phyloP scores from a whole-genome alignment of 2,797 vertebrate species.

The Salmo trutta region DNA sequence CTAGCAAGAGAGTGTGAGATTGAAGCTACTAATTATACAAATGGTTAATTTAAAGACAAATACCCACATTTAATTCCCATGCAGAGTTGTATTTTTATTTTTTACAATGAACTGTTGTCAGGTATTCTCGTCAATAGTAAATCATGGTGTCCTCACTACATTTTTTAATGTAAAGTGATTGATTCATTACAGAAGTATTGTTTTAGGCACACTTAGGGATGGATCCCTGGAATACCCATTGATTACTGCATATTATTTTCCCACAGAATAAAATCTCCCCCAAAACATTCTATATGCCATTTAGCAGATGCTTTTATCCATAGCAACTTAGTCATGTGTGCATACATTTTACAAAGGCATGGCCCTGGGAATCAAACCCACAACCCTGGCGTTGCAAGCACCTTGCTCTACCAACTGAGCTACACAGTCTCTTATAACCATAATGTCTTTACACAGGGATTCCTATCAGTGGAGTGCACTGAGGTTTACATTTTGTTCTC shows the following conservation, averaged over 20 bases:
- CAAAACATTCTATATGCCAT: no score
- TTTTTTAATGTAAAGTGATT: no score
- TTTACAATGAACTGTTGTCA: not conserved
- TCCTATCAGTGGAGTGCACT: not conserved
- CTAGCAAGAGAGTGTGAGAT: slow-evolving; percentile 23
- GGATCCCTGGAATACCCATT: not conserved
- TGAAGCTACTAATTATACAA: slow-evolving; percentile 30
- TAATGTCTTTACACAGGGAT: not conserved
- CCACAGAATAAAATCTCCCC: not conserved
- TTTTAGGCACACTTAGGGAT: no score
- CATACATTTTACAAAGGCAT: no score
- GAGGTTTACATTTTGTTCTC: not conserved
- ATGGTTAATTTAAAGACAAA: slow-evolving; percentile 50
- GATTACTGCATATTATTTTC: not conserved
- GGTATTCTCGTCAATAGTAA: not conserved
- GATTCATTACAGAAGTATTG: no score
- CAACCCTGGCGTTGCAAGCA: no score
- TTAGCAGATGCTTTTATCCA: no score
- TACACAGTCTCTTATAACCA: not conserved
- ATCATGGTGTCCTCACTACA: not conserved
- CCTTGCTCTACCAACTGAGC: no score
- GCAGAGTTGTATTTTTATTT: not conserved
- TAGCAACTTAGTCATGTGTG: no score
- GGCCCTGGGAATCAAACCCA: no score
- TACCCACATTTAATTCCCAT: not conserved